Base-by-base conservation (phyloP, 2,888 invertebrate genomes). In the Cheilosia soror region DNA sequence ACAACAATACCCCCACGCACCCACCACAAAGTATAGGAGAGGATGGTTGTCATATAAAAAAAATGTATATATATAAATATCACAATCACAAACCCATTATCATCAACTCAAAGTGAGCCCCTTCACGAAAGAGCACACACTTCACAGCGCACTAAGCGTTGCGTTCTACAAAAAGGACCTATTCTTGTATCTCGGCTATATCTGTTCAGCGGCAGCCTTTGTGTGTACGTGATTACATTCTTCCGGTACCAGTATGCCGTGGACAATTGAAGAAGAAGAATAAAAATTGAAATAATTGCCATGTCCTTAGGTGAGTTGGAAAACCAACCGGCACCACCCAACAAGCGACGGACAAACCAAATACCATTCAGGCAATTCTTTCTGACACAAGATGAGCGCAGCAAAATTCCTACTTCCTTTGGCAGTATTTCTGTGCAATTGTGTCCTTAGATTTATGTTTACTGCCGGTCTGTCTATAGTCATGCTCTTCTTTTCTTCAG, bases 401-500 rank as follows among this genome's bases (percentile, higher is more conserved):
- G 29, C 25, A 44, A 37, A 47, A 31, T 33, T 33, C 27, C 44
- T n/a, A 63, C 55, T 47, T 53, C 69, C 69, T 60, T 20, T 68
- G 27, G 2, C 20, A 37, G 55, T 71, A 53, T 62, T 44, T 68
- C 51, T 62, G 68, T 62, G 69, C 62, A 78, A 78, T 71, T 78
- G 71, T 63, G 58, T 72, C 72, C 60, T 66, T 58, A 72, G 79
- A 69, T 79, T 72, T 79, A 60, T 79, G 78, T 72, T 79, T 72
- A 66, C 71, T 72, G 72, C 66, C 71, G 72, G 79, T 72, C 72
- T 79, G 58, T 72, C 42, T 78, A 63, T 62, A 63, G 63, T 60
- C 44, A 58, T 58, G 44, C n/a, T 27, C 13, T 49, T 25, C 60
- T 25, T 66, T 62, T 42, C 71, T 71, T 33, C n/a, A 31, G 62